Base-by-base conservation (phyloP, 1,140 invertebrate species). In the Brachionus sp. region DNA sequence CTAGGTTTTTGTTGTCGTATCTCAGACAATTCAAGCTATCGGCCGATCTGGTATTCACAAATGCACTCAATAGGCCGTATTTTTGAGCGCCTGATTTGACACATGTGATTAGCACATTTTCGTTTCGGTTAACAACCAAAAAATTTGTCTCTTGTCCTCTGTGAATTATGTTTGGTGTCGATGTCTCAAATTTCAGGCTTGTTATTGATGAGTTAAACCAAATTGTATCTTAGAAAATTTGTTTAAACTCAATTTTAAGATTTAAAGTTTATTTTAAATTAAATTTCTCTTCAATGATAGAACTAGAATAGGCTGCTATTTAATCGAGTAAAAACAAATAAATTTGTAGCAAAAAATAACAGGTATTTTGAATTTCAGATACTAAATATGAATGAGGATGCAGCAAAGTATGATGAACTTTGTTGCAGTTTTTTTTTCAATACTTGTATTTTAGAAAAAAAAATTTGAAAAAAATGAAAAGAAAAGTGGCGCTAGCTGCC, bases 151-250 rank as follows among this genome's bases (percentile, higher is more conserved):
- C 7, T 16, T 39, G 35, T 33, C 68, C 68, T 73, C 16, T 39
- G 9, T 39, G 16, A 1, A 73, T 44, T 1, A 73, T 39, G 16
- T 73, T 73, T 9, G 33, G 33, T n/a, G 68, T 23, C 5, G 68
- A 39, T 73, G 68, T 73, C 37, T 73, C 68, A 39, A 73, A 73
- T 73, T 73, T 73, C 4, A 73, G 35, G 19, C 37, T 39, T 39
- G 16, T 39, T n/a, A 7, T 5, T 39, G 33, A 10, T 39, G 33
- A 7, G 37, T 73, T 73, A 35, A 73, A 37, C 64, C 64, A 66
- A 13, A 66, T 33, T 66, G 64, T 16, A 23, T 66, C 64, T 66
- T 66, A 6, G 13, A 12, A 35, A n/a, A 16, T 3, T 23, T 10
- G 12, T 33, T 13, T 10, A 19, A 57, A 25, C 6, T 29, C 29